Evolutionary conservation across 2,113 vertebrate genomes (phyloP), one percentile per base, ranked within the genome.

Genomic region (Pimephales promelas): DNA sequence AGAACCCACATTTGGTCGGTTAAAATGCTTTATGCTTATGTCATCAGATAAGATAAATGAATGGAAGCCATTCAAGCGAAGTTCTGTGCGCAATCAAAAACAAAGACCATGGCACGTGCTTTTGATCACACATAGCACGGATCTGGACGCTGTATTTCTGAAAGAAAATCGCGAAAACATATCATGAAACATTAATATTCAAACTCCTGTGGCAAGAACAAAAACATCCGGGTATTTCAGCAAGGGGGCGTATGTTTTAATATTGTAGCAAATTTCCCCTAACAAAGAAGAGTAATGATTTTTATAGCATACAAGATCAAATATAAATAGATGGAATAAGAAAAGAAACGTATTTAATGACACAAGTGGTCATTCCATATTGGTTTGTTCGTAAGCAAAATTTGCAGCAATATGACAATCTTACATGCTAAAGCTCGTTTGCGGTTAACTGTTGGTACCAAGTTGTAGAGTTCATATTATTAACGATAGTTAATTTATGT

Each of bases 151-250:
- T 43, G 40, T 24, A 14, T 71, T 43, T 43, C 5, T 71, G 5
- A 43, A 40, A 71, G 36, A 24, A 26, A 59, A 24, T n/a, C 10
- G 3, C 4, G n/a, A 61, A 26, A 61, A 61, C 1, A 18, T 10
- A 49, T 24, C 7, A 31, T n/a, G 52, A 52, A 52, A 74, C 6
- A 31, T 26, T 10, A 7, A 2, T 8, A 52, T 31, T 20, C 8
- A 74, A 68, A 68, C 61, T 22, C 61, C 52, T 43, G 20, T 68
- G 45, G 26, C 52, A 77, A 54, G 18, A 22, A n/a, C 22, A 56
- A 61, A 28, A 80, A 80, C 61, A 80, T 80, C 78, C 61, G 78
- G 78, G 61, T 66, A 64, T 36, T 20, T 66, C 24, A 34, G 24
- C 26, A 34, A 68, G 78, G 78, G 59, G 61, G 78, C 61, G 61